Evolutionary conservation across 2,888 invertebrate species (phyloP).

Genomic region (Tortrix viridana): DNA sequence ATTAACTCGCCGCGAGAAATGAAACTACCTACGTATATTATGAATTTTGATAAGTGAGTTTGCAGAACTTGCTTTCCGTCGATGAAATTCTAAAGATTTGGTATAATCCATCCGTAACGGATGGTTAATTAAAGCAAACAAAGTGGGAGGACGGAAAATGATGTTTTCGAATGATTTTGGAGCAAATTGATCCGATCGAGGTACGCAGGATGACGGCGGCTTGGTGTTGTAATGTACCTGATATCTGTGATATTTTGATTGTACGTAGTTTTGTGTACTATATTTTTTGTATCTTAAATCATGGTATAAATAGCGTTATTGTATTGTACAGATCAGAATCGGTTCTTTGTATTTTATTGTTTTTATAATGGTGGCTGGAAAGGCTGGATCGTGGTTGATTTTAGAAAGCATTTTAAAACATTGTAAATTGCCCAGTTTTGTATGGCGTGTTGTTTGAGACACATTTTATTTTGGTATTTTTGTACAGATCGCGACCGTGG

Average conservation of each 20-base stretch:
- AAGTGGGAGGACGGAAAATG: slow-evolving; percentile 21
- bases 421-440: slow-evolving; percentile 72
- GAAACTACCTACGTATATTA: not conserved
- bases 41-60: not conserved
- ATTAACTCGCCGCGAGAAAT: not conserved
- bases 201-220: slow-evolving; percentile 20
- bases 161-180: slow-evolving; percentile 45
- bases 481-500: slow-evolving; percentile 67
- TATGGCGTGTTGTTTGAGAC: slow-evolving; percentile 64
- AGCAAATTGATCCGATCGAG: slow-evolving; percentile 41
- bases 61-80: not conserved
- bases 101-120: not conserved
- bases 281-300: slow-evolving; percentile 70
- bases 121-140: not conserved
- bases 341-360: slow-evolving; percentile 60
- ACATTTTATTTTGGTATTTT: slow-evolving; percentile 74
- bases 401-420: slow-evolving; percentile 65
- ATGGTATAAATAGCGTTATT: slow-evolving; percentile 57
- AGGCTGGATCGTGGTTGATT: slow-evolving; percentile 36
- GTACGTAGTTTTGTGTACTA: slow-evolving; percentile 72
- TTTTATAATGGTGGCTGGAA: slow-evolving; percentile 46
- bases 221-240: slow-evolving; percentile 39
- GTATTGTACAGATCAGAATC: slow-evolving; percentile 66
- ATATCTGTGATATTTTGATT: slow-evolving; percentile 71
- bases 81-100: not conserved